These are phyloP conservation scores for Papilio polyxenes DNA, from an alignment of 1,140 invertebrate species.

Conservation along the genomic window DNA sequence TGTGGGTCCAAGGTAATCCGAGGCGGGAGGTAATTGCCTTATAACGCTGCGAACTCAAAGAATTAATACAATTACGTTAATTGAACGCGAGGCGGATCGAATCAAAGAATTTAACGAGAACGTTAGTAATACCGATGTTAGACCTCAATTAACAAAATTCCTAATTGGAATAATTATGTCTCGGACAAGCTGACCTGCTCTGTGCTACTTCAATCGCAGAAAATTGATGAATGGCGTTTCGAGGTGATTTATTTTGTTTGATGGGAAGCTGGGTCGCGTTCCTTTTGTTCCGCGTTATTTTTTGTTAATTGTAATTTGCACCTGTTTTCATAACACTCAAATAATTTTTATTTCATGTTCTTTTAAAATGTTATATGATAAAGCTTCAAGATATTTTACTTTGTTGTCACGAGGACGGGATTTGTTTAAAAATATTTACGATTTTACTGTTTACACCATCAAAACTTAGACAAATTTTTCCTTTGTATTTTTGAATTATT, in stretches of 20 bases:
- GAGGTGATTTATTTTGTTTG: slow-evolving; percentile 19
- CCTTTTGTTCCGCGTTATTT: neutral
- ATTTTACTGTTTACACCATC: no score
- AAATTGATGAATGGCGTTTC: slow-evolving; percentile 1
- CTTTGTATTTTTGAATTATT: no score
- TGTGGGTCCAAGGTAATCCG: slow-evolving; percentile 13
- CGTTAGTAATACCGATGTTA: slow-evolving; percentile 7
- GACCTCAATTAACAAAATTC: slow-evolving; percentile 27
- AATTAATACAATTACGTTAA: slow-evolving; percentile 27
- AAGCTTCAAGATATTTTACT: no score
- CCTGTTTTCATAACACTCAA: neutral
- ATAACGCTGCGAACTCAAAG: slow-evolving; percentile 15
- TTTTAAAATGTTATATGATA: neutral
- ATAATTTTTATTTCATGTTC: neutral
- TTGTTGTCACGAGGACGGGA: no score
- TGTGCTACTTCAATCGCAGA: neutral
- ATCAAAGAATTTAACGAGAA: slow-evolving; percentile 20
- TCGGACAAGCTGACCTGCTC: neutral
- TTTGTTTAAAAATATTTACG: no score
- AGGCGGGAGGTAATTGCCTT: slow-evolving; percentile 9
- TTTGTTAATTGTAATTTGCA: slow-evolving; percentile 6
- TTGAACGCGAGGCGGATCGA: slow-evolving; percentile 13
- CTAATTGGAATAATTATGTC: slow-evolving; percentile 10
- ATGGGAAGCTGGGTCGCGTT: slow-evolving; percentile 4
- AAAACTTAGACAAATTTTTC: no score